Base-by-base conservation (phyloP, 1,140 invertebrate species). In the Streblospio benedicti region DNA sequence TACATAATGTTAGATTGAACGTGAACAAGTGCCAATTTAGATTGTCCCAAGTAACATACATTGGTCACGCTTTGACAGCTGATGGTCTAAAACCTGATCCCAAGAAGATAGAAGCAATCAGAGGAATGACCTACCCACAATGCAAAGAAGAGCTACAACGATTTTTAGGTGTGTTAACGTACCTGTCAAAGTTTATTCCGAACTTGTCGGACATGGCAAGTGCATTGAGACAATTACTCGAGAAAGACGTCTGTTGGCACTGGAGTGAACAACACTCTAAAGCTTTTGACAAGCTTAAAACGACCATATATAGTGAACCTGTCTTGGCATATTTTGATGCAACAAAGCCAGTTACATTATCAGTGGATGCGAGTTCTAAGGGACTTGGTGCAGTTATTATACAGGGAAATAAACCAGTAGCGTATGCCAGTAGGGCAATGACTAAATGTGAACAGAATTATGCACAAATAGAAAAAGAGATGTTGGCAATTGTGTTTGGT, bases 191-290 rank as follows among this genome's bases (percentile, higher is more conserved):
- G 33, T 55, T 38, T 18, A 3, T 55, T 16, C 33, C 53, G 28
- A 52, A 62, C 27, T 33, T 68, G 25, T 18, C 25, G 20, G 50
- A 51, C 6, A 4, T 30, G 14, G 53, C 56, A 25, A 66, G 59
- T 1, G 75, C 78, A 14, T 59, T 82, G 4, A 68, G 73, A 59
- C 38, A 66, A 31, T 62, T 81, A 30, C 53, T 56, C 3, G 64
- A 64, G 23, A 65, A 72, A 35, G 66, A 69, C 31, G 54, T 53
- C 6, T 41, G 56, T 23, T 72, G 57, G 41, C 23, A 58, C 6
- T 70, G 68, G 70, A 45, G 45, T 33, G 16, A 50, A 27, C 16
- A 55, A 18, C 65, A 65, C 27, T 32, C 35, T 6, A 38, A 52
- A 32, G 59, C 65, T 14, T 57, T 62, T 18, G n/a, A 55, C 6